A percentile compares a stretch with the other conserved stretches of the same genome.
phyloP scores from a whole-genome alignment of 2,797 vertebrate species.

The Morelia viridis region DNA sequence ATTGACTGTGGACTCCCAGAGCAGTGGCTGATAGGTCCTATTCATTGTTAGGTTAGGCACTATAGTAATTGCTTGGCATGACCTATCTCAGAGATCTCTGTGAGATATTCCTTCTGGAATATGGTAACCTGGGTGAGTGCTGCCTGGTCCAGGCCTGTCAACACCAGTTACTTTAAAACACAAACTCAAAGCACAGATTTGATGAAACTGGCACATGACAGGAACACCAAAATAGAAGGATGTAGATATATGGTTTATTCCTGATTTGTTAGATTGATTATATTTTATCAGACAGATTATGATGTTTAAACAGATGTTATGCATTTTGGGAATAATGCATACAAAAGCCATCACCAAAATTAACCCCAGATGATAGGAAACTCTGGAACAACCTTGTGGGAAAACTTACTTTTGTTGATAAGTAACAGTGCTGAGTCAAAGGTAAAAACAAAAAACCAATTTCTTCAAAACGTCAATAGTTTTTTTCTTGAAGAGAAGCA shows the following conservation, averaged over 20 bases:
- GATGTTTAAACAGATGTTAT: neutral
- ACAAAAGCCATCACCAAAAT: neutral
- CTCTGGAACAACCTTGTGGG: neutral
- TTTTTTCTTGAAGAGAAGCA: neutral
- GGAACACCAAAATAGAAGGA: neutral
- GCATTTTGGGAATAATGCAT: neutral
- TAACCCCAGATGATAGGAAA: neutral
- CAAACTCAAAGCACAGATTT: neutral
- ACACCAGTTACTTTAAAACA: neutral
- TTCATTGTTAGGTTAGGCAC: neutral
- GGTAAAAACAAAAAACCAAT: neutral
- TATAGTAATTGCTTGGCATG: neutral
- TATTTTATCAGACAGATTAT: neutral
- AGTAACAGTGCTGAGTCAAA: neutral
- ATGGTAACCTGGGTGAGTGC: neutral
- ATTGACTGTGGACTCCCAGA: neutral
- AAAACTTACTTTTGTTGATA: neutral
- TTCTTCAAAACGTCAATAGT: too few species aligned
- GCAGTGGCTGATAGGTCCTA: neutral
- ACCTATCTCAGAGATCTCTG: neutral
- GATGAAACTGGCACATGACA: neutral
- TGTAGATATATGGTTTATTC: neutral
- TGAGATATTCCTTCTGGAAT: neutral
- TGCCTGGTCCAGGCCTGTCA: neutral
- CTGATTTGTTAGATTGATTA: neutral